Evolutionary conservation across 2,797 vertebrate genomes (phyloP), one percentile per base, ranked within the genome.

Genomic region (Distichodus sexfasciatus): DNA sequence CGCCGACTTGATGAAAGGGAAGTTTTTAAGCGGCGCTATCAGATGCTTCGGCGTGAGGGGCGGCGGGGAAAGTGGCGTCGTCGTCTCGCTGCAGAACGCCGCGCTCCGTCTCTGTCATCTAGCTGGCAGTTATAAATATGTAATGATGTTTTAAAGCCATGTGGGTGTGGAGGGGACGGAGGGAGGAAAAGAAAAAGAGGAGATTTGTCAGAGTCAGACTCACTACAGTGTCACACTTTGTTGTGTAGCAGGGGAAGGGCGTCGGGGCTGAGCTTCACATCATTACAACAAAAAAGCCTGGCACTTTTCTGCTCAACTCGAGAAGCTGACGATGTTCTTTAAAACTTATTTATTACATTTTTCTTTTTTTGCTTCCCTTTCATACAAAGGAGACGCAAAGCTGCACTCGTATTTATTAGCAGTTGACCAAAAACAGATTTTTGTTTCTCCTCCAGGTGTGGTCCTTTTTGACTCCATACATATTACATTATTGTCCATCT

Each of bases 81-180:
- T 81, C 86, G 84, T 84, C 82, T 82, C 76, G 82, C 82, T 83
- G 79, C 86, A n/a, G 84, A 83, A 66, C 84, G 79, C 76, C 79
- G 75, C 75, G 71, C 77, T 83, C 77, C 74, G 79, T 83, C 77
- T 84, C 82, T 85, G 85, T 90, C 88, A 87, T 89, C 84, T 88
- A 86, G 85, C 86, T 77, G 84, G 74, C 79, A 81, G 81, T 88
- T 88, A 90, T 91, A 91, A 91, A 91, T 91, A 88, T 87, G 83
- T 89, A 91, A 91, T 90, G 86, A 89, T 88, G 83, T 89, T 90
- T 80, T 88, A 89, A 89, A 75, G 76, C 84, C 60, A 75, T 80
- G 79, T 79, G 82, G 81, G 19, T 9, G 17, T 14, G 4, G n/a
- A n/a, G n/a, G n/a, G n/a, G n/a, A n/a, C n/a, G n/a, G n/a, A n/a